Base-by-base conservation (phyloP, 2,113 vertebrate genomes). In the Ellobius talpinus region DNA sequence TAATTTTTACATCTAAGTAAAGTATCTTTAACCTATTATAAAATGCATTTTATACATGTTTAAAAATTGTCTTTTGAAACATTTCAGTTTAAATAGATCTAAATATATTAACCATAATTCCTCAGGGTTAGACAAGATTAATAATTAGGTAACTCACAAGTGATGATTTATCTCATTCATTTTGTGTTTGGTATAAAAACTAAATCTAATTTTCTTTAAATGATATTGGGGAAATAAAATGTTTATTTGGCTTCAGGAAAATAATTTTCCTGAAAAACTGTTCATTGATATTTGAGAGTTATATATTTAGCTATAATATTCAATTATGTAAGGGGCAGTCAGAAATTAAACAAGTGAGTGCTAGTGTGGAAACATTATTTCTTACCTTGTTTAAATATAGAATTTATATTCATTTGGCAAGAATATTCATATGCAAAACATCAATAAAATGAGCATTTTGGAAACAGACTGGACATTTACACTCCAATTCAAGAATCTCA, bases 301-400 rank as follows among this genome's bases (percentile, higher is more conserved):
- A 85, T 89, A 89, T 84, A 50, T 89, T 95, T 93, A 76, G 66
- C 88, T 96, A 94, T 90, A 92, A 94, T 90, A 96, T 87, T 95
- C 82, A 97, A 91, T 96, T 90, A 94, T 76, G 47, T 93, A 91
- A 95, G 72, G 96, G 93, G 89, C 81, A 96, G 72, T 70, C 61
- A 97, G 68, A 88, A 96, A 95, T 92, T 33, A 97, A 95, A 87
- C 81, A 81, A 91, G 23, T 45, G 5, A 78, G 23, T 93, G 55
- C 33, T 78, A 96, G 95, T 94, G 68, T 81, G 24, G 91, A 96
- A 96, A 95, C 45, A 95, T 87, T 89, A 96, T 89, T 82, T 89
- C 63, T 95, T 94, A 96, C 82, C 93, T 97, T 96, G 89, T 96
- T 97, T 97, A 97, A 97, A 96, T 93, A 96, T 68, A 97, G 82